Evolutionary conservation across 1,140 invertebrate species (phyloP).

Genomic region (Nilaparvata lugens): DNA sequence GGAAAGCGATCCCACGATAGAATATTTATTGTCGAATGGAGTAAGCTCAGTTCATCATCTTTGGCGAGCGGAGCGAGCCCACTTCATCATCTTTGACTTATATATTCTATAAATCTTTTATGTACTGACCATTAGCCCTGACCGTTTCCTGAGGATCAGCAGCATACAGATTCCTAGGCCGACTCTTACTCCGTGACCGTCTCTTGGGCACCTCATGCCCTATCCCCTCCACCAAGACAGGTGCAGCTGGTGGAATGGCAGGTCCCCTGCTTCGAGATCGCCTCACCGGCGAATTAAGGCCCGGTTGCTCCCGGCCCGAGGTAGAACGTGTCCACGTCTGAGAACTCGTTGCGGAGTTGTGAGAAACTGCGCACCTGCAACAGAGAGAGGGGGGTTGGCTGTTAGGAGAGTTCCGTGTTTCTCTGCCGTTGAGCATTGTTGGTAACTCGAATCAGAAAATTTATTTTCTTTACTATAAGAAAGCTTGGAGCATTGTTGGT

Average conservation of each 20-base stretch:
- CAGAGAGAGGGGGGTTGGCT: not conserved
- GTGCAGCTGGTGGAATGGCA: conserved; percentile 22
- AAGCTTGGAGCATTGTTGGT: too few species aligned
- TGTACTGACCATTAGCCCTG: conserved; percentile 52
- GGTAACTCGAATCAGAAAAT: too few species aligned
- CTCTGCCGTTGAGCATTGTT: not conserved
- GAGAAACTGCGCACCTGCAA: conserved; percentile 79
- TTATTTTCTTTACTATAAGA: too few species aligned
- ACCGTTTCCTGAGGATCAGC: conserved; percentile 58
- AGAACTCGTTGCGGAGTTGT: conserved; percentile 81
- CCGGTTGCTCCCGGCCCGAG: conserved; percentile 51
- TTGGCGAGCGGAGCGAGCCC: too few species aligned
- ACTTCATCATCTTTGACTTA: too few species aligned
- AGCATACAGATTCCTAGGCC: conserved; percentile 65
- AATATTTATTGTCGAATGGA: too few species aligned
- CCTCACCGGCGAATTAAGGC: conserved; percentile 44
- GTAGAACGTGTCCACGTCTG: conserved; percentile 85
- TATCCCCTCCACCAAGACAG: conserved; percentile 21
- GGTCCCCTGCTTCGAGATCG: conserved; percentile 57
- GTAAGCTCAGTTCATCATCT: too few species aligned
- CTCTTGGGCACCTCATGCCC: conserved; percentile 15
- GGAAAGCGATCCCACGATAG: too few species aligned
- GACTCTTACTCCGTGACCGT: conserved; percentile 66
- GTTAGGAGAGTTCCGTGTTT: not conserved
- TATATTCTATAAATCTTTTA: too few species aligned